phyloP scores from a whole-genome alignment of 2,797 vertebrate species.

The Avahi laniger region DNA sequence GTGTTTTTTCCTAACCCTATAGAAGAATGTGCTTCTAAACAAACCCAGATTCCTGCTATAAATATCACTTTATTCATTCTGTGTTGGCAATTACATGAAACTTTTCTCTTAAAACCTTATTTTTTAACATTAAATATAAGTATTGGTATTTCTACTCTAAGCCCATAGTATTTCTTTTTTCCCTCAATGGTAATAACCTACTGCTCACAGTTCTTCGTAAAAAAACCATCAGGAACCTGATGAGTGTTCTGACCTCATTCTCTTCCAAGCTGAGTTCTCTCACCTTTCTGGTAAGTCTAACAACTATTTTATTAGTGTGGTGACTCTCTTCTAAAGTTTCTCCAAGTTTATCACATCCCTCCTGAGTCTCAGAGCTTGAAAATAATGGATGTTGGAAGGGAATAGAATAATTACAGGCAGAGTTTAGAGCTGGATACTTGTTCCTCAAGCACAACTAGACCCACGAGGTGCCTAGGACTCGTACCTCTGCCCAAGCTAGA shows the following conservation, averaged over 20 bases:
- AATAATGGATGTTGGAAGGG: background rate
- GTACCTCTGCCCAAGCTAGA: too few relatives aligned
- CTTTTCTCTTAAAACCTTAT: constrained; percentile 6
- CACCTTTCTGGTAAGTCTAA: constrained; percentile 1
- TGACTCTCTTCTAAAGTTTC: constrained; percentile 1
- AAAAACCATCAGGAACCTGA: background rate
- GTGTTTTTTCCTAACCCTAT: background rate
- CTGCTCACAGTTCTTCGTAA: background rate
- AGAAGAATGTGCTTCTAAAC: background rate
- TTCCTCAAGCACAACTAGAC: background rate
- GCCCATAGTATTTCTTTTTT: background rate
- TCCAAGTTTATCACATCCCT: background rate
- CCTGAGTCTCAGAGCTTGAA: constrained; percentile 1
- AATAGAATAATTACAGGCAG: background rate
- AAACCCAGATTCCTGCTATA: background rate
- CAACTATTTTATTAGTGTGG: constrained; percentile 41
- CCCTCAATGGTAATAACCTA: background rate
- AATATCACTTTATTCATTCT: background rate
- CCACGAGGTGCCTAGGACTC: background rate
- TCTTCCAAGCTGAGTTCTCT: constrained; percentile 15
- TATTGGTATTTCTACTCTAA: background rate
- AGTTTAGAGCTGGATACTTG: background rate
- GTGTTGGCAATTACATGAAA: background rate
- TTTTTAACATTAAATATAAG: background rate
- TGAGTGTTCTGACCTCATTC: background rate